Evolutionary conservation across 2,888 invertebrate genomes (phyloP), one percentile per base, ranked within the genome.

Genomic region (Patella depressa): DNA sequence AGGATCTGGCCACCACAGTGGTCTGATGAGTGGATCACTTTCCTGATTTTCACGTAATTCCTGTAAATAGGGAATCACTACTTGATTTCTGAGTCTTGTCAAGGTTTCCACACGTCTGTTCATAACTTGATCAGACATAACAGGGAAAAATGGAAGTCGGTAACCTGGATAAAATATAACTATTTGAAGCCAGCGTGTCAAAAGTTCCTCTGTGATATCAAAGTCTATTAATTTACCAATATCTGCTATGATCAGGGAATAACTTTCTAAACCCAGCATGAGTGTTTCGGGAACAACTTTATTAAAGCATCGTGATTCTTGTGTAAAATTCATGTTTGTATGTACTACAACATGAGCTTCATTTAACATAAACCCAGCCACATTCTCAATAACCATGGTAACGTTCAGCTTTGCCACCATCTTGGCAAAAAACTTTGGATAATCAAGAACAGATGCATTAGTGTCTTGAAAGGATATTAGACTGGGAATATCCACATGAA

Each of bases 121-220:
- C 71, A 82, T 75, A 19, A 59, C 73, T 9, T 59, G 57, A 24
- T 76, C 71, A 17, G 71, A 73, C 71, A 82, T 69, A 53, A 78
- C 34, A 17, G 78, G 80, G 53, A 82, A 75, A 65, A 65, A 65
- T n/a, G 83, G 83, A 55, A 83, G 78, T 54, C 80, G 73, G 17
- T 82, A 17, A 0, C 81, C 81, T 2, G 83, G 83, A 77, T 81
- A 83, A 75, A 83, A 82, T n/a, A 82, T 76, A 14, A 81, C 79
- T 45, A 83, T 78, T 73, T 83, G 83, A 57, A 83, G 77, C 83
- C 83, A 83, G 45, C 82, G 78, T n/a, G 77, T 74, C 57, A 83
- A 78, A 57, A 83, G 78, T 53, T 82, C 80, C 71, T 78, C 72
- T 29, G 79, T 79, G 9, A 80, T 74, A 5, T 54, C 9, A 4